phyloP scores from a whole-genome alignment of 2,888 invertebrate species.

The Callyntrura guangdongensis region DNA sequence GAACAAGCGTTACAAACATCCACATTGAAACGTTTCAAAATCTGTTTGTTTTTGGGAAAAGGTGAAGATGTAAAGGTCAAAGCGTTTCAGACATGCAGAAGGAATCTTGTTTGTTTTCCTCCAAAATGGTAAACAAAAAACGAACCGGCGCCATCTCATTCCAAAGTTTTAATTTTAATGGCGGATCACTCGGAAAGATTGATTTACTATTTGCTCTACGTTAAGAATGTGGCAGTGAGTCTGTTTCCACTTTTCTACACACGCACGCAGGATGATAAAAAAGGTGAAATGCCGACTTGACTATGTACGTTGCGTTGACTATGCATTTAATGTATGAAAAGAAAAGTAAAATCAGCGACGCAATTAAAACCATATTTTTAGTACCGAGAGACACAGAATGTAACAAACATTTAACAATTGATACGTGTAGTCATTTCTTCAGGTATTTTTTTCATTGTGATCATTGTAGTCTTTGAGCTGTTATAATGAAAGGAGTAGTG shows the following conservation, averaged over 20 bases:
- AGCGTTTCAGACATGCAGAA: constrained; percentile 1
- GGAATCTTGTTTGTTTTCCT: constrained; percentile 47
- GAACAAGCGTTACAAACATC: background rate
- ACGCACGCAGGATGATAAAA: constrained; percentile 10
- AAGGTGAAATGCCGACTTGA: too few species aligned
- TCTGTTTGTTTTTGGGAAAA: too few species aligned
- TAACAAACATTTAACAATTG: background rate
- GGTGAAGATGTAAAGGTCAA: background rate
- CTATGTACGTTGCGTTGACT: too few species aligned
- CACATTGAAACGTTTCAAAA: background rate
- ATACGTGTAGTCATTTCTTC: background rate
- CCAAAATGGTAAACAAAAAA: constrained; percentile 20
- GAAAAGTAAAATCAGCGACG: background rate
- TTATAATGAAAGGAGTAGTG: constrained; percentile 58
- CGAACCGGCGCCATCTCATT: constrained; percentile 66
- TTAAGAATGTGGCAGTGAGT: too few species aligned
- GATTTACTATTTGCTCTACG: constrained; percentile 38
- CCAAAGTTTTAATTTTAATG: constrained; percentile 63
- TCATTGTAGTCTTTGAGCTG: constrained; percentile 57
- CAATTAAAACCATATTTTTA: constrained; percentile 6
- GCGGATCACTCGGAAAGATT: constrained; percentile 5
- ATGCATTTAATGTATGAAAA: background rate
- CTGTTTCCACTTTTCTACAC: background rate
- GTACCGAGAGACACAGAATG: background rate
- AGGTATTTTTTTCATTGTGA: constrained; percentile 39